Evolutionary conservation across 2,113 vertebrate genomes (phyloP), one percentile per base, ranked within the genome.

Genomic region (Microtus pennsylvanicus): DNA sequence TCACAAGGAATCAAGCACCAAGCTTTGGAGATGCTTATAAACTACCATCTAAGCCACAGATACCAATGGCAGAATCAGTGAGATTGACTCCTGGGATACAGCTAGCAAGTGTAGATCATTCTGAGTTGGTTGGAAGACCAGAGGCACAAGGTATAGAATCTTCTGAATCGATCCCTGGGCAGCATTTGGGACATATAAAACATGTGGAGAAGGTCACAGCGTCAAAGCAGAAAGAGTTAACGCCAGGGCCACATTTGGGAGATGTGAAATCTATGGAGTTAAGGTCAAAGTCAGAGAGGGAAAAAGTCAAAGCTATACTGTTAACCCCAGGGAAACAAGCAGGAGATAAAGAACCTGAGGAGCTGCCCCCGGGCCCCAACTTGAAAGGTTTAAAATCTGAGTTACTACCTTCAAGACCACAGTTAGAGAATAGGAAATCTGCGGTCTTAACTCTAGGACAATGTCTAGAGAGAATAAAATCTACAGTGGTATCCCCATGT

Each of bases 111-210:
- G 30, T 74, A 55, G 90, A 91, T 50, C 42, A 65, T 80, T 91
- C 61, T 94, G 35, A 93, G 45, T 42, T 91, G 50, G 89, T 42
- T 42, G 42, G 42, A 42, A 42, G 42, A 42, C 42, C 42, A 42
- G 42, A 42, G 42, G 42, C 42, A 42, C 42, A 42, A 42, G 42
- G 42, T 42, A 42, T 42, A 42, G 93, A 55, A 78, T 70, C 89
- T 75, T 94, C 92, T 87, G 74, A 95, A n/a, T 91, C 95, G 61
- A 93, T 63, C 16, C 90, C 65, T 83, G 63, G 69, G n/a, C 87
- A 80, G 95, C 87, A 93, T 75, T n/a, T 90, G 33, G 65, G 76
- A 90, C 58, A 94, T 55, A 42, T 42, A 42, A 42, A 42, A 42
- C 3, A 3, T 42, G 42, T 42, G 42, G 42, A 42, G 42, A 42